Evolutionary conservation across 2,888 invertebrate species (phyloP), one percentile per base, ranked within the genome.

Genomic region (Drosophila fungiperda): DNA sequence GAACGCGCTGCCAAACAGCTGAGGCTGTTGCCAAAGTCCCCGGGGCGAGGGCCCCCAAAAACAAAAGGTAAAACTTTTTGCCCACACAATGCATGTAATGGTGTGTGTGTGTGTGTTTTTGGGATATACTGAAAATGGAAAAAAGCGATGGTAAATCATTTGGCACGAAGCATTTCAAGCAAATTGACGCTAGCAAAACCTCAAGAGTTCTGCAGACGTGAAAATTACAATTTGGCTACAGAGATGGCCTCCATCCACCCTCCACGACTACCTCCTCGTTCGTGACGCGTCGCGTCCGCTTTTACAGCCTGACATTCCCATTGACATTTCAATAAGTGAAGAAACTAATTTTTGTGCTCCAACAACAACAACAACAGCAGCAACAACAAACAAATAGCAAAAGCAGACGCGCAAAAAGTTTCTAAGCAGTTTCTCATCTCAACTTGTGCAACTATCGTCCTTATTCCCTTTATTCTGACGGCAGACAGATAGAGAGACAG

Each of bases 321-420:
- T 86, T 90, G 90, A 90, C 90, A 87, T 86, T 86, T 90, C 90
- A 89, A 89, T 86, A 89, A 89, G 86, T 88, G 88, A 85, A 83
- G 90, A 87, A 86, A 86, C 86, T 86, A 86, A 86, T 86, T 88
- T 86, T 85, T 88, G 75, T 80, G 80, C 71, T 65, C 67, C 78
- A 65, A 68, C 52, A 64, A 48, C 78, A 65, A 68, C 52, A 64
- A 48, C 40, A 42, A 54, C 20, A 65, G 38, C 26, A 29, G 7
- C 29, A 29, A 29, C 29, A 7, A 8, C 1, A 26, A 49, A 64
- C 45, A 33, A 49, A 60, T 60, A 50, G 15, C 49, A 54, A 15
- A 67, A 33, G 63, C 69, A 79, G 70, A 75, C 71, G 71, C 80
- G 66, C 76, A 65, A 59, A 75, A 85, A 82, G 40, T 78, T 78